These are phyloP conservation scores for Eupithecia centaureata DNA, from an alignment of 2,888 invertebrate genomes.

Conservation along the genomic window DNA sequence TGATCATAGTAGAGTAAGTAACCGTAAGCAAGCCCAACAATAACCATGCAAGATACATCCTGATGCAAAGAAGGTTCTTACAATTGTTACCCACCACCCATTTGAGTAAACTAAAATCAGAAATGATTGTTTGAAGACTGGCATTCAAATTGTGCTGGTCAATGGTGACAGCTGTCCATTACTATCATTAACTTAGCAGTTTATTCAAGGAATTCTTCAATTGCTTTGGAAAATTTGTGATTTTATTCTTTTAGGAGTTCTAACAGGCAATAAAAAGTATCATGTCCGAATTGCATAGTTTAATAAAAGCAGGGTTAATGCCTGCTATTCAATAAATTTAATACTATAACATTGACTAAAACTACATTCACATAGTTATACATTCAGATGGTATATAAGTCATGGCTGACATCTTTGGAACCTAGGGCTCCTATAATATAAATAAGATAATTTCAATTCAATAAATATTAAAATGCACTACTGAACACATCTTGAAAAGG, in stretches of 20 bases:
- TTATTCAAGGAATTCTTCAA: background rate
- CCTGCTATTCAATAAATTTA: constrained; percentile 33
- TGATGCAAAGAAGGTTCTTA: background rate
- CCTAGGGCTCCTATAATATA: constrained; percentile 14
- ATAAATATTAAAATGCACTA: constrained; percentile 43
- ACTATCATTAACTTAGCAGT: constrained; percentile 22
- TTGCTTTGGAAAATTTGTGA: background rate
- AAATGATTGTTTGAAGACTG: background rate
- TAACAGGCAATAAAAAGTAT: constrained; percentile 4
- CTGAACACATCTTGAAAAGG: constrained; percentile 91
- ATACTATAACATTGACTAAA: constrained; percentile 21
- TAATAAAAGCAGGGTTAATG: constrained; percentile 38
- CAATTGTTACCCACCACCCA: constrained; percentile 2
- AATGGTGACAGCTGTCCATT: constrained; percentile 11
- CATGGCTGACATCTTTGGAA: background rate
- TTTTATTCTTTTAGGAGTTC: background rate
- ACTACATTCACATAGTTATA: constrained; percentile 20
- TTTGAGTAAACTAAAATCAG: background rate
- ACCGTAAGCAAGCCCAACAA: constrained; percentile 31
- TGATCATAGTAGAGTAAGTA: constrained; percentile 37
- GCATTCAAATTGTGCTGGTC: background rate
- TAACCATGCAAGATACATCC: constrained; percentile 29
- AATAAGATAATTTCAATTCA: constrained; percentile 45
- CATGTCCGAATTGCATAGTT: constrained; percentile 17
- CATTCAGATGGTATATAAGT: constrained; percentile 4